These are phyloP conservation scores for Sylvicapra grimmia DNA, from an alignment of 2,113 vertebrate genomes.

Conservation along the genomic window DNA sequence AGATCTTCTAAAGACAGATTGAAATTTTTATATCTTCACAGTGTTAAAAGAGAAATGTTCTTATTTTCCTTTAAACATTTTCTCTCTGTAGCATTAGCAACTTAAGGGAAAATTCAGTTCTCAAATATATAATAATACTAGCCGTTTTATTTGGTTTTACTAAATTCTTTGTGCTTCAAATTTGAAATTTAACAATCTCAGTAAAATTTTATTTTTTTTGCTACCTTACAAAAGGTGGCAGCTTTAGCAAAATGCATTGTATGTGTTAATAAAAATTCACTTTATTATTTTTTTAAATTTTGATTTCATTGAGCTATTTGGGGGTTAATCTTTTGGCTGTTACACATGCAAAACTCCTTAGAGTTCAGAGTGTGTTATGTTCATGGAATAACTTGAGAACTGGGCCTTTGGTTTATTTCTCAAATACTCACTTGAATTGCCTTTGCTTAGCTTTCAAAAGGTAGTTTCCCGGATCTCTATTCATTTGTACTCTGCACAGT, in stretches of 20 bases:
- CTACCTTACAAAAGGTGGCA: not conserved
- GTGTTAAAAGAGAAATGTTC: slow-evolving; percentile 10
- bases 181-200: not conserved
- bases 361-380: not conserved
- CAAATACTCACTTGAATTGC: slow-evolving; percentile 20
- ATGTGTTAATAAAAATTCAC: not conserved
- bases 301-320: not conserved
- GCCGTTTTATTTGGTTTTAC: not conserved
- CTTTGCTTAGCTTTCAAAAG: slow-evolving; percentile 58
- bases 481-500: slow-evolving; percentile 55
- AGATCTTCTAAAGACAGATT: not conserved
- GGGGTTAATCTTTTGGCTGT: slow-evolving; percentile 17
- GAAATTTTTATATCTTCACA: not conserved
- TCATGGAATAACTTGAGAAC: slow-evolving; percentile 6
- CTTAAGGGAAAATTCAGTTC: not conserved
- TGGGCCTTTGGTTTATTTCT: slow-evolving; percentile 40
- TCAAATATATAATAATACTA: not conserved
- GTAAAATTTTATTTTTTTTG: not conserved
- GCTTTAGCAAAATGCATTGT: not conserved
- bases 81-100: not conserved
- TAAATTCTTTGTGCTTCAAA: not conserved
- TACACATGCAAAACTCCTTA: not conserved
- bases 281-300: not conserved
- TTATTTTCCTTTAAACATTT: not conserved
- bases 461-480: slow-evolving; percentile 45